Base-by-base conservation (phyloP, 2,888 invertebrate species). In the Chydorus sphaericus region DNA sequence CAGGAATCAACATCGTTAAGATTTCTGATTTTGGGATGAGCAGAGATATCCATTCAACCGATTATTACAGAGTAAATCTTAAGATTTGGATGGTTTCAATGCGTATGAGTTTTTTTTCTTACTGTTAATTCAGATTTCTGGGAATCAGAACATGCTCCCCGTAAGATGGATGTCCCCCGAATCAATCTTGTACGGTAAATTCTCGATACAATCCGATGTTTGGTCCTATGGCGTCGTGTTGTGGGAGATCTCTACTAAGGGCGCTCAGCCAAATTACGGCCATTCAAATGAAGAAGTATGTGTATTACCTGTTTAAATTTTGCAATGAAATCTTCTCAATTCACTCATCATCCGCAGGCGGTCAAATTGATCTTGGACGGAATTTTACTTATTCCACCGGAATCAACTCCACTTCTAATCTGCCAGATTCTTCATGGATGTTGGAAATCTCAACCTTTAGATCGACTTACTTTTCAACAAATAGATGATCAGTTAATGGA, bases 141-240 rank as follows among this genome's bases (percentile, higher is more conserved):
- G n/a, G n/a, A n/a, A n/a, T n/a, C n/a, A n/a, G n/a, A n/a, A n/a
- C n/a, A n/a, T n/a, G n/a, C n/a, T n/a, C n/a, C 92, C 93, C 1
- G 84, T 94, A 0, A 77, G 93, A 16, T 94, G 93, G 93, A 91
- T 93, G 91, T 83, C 92, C 0, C 89, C 90, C 0, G 93, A 94
- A 70, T 85, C 89, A 62, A 83, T 93, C 37, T 77, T 89, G 59
- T 91, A 87, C 66, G 90, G 89, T 26, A 79, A 87, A 49, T 92
- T 89, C 69, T 89, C 89, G 0, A 77, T 89, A 55, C 89, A 91
- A 70, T 88, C 88, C 1, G 93, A 93, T 68, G 83, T 92, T 1
- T 93, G 91, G 91, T 85, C 90, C 0, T 93, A 83, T 67, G 93
- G 92, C 0, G 86, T 93, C 2, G 83, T 92, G 5, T 75, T 94